Evolutionary conservation across 2,888 invertebrate species (phyloP), one percentile per base, ranked within the genome.

Genomic region (Perdita meconis): DNA sequence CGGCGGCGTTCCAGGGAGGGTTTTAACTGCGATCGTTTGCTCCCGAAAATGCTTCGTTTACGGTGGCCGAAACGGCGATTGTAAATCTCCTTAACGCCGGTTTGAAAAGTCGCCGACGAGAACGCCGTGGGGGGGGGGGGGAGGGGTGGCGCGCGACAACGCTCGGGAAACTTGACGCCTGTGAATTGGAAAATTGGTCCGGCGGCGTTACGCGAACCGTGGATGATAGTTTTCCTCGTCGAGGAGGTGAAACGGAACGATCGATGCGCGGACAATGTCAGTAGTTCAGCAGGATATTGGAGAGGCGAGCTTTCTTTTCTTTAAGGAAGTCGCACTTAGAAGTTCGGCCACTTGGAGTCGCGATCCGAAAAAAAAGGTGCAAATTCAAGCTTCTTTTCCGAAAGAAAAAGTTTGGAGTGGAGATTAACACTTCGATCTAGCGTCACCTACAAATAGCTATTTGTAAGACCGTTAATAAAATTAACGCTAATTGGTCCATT

Each of bases 21-120:
- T 72, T 30, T 72, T 81, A 83, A 83, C 78, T 72, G 83, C 81
- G 83, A 83, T 83, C 83, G 84, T 83, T 83, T 77, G 84, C 79
- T 79, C 66, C 74, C 81, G 77, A 83, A 83, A 83, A 84, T 83
- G 81, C 77, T 79, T 83, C 81, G 84, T 84, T 83, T 81, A 83
- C 79, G 74, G 78, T 73, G 67, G 73, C 67, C 81, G 67, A 79
- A 83, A 79, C 81, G 81, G 65, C 83, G 71, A 77, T 71, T 80
- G 83, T 83, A 83, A 83, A 83, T 83, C 81, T 84, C 67, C 56
- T 47, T 68, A 78, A 64, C 80, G 68, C 72, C 55, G 70, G 34
- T 67, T 67, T 69, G 83, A 61, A 72, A 78, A 82, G 73, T 69
- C 71, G 74, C 22, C 68, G 74, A 78, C 53, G 66, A 59, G 44